These are phyloP conservation scores for Tortricodes alternella DNA, from an alignment of 2,888 invertebrate species.

Conservation along the genomic window DNA sequence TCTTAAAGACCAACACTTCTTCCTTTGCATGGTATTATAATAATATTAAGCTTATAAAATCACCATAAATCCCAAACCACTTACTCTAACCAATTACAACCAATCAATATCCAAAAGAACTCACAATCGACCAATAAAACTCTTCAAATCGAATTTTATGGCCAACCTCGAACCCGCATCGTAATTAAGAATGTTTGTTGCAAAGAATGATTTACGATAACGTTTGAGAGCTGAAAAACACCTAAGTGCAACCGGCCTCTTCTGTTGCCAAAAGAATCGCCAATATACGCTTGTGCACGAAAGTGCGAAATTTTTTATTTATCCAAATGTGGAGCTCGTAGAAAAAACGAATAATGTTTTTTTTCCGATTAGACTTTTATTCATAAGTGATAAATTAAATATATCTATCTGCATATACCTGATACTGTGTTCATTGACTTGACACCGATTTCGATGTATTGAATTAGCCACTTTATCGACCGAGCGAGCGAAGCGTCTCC, in stretches of 20 bases:
- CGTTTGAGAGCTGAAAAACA: slow-evolving; percentile 18
- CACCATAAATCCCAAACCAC: background rate
- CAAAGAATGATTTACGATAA: slow-evolving; percentile 27
- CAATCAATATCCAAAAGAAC: slow-evolving; percentile 18
- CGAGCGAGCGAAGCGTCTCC: too few relatives aligned
- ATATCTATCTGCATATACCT: too few relatives aligned
- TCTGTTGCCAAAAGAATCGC: slow-evolving; percentile 62
- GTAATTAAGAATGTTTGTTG: slow-evolving; percentile 18
- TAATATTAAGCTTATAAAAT: background rate
- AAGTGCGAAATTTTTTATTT: slow-evolving; percentile 39
- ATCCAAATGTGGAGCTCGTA: too few relatives aligned
- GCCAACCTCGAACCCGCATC: slow-evolving; percentile 10
- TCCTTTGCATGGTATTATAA: too few relatives aligned
- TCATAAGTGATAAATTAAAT: too few relatives aligned
- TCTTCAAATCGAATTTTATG: slow-evolving; percentile 19
- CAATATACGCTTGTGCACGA: slow-evolving; percentile 45
- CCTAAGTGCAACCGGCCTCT: slow-evolving; percentile 21
- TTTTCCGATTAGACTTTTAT: too few relatives aligned
- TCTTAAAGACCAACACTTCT: too few relatives aligned
- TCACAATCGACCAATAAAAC: slow-evolving; percentile 19
- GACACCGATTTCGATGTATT: too few relatives aligned
- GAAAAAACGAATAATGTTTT: background rate
- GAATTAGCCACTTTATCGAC: too few relatives aligned
- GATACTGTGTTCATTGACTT: too few relatives aligned
- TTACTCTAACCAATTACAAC: slow-evolving; percentile 11